Base-by-base conservation (phyloP, 2,113 vertebrate genomes). In the Panurus biarmicus region DNA sequence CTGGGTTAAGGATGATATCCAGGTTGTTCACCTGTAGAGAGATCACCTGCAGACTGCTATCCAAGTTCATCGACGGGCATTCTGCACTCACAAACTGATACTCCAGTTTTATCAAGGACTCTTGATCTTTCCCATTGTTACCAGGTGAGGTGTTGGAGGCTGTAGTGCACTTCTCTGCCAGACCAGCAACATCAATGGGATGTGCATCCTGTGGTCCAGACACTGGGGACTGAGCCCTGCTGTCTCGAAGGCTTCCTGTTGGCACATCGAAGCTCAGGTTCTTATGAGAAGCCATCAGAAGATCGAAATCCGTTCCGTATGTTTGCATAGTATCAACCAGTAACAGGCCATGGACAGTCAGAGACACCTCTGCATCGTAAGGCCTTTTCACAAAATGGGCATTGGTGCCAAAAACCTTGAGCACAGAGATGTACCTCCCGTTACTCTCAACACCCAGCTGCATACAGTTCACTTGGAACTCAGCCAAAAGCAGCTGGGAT, bases 61-160 rank as follows among this genome's bases (percentile, higher is more conserved):
- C 98, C 69, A 99, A 97, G 94, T 99, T 98, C 99, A 99, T 99
- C 0, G 98, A 99, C 0, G 99, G 99, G 84, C 99, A 99, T 88
- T 99, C 99, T 10, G 99, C 99, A 85, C 99, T 99, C 86, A 99
- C 98, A 98, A 99, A 99, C 88, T 99, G 99, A 95, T 99, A 99
- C 79, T 99, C 99, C 33, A 99, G 47, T 70, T 98, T 99, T 93
- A 99, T 99, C 40, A 99, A 98, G 45, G 98, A 99, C 76, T 99
- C 99, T 24, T 99, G 98, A 76, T 98, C 98, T 94, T 98, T 98
- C 23, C 91, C 78, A 47, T 25, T 93, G n/a, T 57, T 93, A 36
- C 96, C 76, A 3, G 95, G 73, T 7, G 92, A 87, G 54, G 79
- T 28, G 29, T 38, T 67, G 7, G 89, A 88, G 11, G 89, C 31